Base-by-base conservation (phyloP, 2,113 vertebrate genomes). In the Mugil cephalus region DNA sequence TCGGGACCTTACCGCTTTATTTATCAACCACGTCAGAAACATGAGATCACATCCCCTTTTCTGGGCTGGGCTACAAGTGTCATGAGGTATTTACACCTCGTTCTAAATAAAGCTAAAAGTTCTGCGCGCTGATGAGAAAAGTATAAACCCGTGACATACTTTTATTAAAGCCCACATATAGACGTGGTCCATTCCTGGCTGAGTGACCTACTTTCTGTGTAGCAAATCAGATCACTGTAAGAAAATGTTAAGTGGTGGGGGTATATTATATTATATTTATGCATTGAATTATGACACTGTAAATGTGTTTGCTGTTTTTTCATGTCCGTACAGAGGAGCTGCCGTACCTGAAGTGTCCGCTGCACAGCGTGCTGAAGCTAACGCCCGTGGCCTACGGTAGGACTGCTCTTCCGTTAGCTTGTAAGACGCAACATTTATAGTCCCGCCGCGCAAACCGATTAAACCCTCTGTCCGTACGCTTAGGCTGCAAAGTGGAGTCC, bases 401-500 rank as follows among this genome's bases (percentile, higher is more conserved):
- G 95, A 82, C 36, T 0, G 9, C 0, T 24, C 21, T 55, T 18
- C 9, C 51, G 0, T 36, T 7, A 0, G 0, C 11, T 0, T 51
- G 11, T 10, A 48, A 9, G 17, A 1, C 38, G 18, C 14, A 6
- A 6, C 12, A 21, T 11, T 2, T 8, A 34, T 34, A 0, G 2
- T 70, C 8, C 18, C 69, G 52, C 17, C 8, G 6, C 0, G 8
- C 51, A n/a, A 50, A 24, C 7, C 55, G 18, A 67, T 51, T 1
- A 51, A 51, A 18, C 38, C 15, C 54, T 15, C 10, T 75, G 21
- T 66, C 14, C 66, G 18, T 14, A 45, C 35, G 3, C 12, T 66
- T 65, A 99, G 98, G 98, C 67, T 99, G 98, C 89, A 98, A 98
- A 91, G 95, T 99, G 82, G 97, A 99, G 87, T 96, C 96, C 43